Percentiles rank a stretch among this genome's conserved stretches.
Evolutionary conservation across 2,797 vertebrate genomes (phyloP).

Genomic region (Lagocephalus sceleratus): DNA sequence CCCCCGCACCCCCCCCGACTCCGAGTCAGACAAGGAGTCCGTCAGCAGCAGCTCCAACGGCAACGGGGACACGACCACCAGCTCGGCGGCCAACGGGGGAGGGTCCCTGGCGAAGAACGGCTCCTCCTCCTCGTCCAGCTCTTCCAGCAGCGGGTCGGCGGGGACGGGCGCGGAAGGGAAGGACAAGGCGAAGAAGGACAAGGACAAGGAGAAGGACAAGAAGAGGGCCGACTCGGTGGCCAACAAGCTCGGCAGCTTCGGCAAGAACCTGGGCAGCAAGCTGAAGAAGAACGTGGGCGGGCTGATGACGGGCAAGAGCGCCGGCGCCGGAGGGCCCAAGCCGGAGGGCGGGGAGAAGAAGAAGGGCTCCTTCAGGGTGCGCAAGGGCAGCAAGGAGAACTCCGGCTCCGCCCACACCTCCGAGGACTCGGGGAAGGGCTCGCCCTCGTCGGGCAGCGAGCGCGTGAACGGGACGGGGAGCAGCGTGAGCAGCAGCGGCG

Average conservation of each 20-base stretch:
- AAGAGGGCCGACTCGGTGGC: slow-evolving; percentile 92
- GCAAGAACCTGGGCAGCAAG: slow-evolving; percentile 94
- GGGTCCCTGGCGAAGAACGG: slow-evolving; percentile 63
- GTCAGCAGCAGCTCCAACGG: slow-evolving; percentile 93
- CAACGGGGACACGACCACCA: slow-evolving; percentile 72
- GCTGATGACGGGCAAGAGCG: slow-evolving; percentile 86
- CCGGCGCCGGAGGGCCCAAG: slow-evolving; percentile 52
- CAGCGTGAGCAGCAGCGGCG: slow-evolving; percentile 65
- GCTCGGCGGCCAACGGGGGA: slow-evolving; percentile 44
- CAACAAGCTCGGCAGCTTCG: slow-evolving; percentile 95
- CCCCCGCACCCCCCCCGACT: slow-evolving; percentile 85
- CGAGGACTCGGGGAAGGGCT: slow-evolving; percentile 77
- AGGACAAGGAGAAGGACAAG: slow-evolving; percentile 86
- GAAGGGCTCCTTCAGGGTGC: slow-evolving; percentile 83
- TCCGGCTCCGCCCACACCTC: slow-evolving; percentile 69
- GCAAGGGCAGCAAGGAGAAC: slow-evolving; percentile 87
- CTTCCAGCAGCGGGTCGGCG: slow-evolving; percentile 69
- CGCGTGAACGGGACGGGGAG: slow-evolving; percentile 63
- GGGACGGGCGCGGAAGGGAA: slow-evolving; percentile 46
- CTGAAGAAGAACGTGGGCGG: slow-evolving; percentile 95
- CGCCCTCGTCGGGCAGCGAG: slow-evolving; percentile 59
- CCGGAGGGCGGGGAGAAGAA: slow-evolving; percentile 84
- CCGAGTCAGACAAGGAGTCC: slow-evolving; percentile 95
- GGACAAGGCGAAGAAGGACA: slow-evolving; percentile 75
- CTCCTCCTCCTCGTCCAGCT: slow-evolving; percentile 75